phyloP scores from a whole-genome alignment of 1,140 invertebrate species.

The Lasaia peninsularis region DNA sequence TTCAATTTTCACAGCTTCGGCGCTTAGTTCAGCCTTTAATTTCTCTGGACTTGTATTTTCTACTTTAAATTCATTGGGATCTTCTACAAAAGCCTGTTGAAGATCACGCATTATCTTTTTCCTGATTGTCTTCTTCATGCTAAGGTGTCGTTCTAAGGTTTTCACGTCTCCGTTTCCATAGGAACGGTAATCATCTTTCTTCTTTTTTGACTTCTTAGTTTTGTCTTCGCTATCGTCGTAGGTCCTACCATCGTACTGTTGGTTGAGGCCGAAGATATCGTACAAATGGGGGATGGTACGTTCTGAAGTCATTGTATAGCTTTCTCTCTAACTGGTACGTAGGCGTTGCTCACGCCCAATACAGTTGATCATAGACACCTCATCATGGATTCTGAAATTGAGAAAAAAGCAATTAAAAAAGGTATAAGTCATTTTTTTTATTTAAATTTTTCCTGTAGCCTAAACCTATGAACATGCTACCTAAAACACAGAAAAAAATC shows the following conservation, averaged over 20 bases:
- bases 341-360: conserved; percentile 42
- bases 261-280: conserved; percentile 82
- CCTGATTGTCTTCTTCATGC: conserved; percentile 91
- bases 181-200: conserved; percentile 81
- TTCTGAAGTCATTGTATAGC: conserved; percentile 75
- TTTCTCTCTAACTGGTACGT: conserved; percentile 22
- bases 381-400: conserved; percentile 63
- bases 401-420: conserved; percentile 27
- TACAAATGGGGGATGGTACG: conserved; percentile 82
- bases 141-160: conserved; percentile 87
- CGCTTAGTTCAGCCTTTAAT: conserved; percentile 82
- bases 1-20: conserved; percentile 82
- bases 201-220: conserved; percentile 79
- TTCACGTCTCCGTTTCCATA: conserved; percentile 84
- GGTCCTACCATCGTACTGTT: conserved; percentile 57
- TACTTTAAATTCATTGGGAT: conserved; percentile 84
- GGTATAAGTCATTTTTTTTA: too few species aligned
- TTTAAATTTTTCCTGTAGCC: too few species aligned
- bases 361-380: conserved; percentile 54
- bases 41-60: conserved; percentile 83
- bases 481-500: too few species aligned
- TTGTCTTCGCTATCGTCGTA: conserved; percentile 75
- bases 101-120: conserved; percentile 92
- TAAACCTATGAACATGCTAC: too few species aligned
- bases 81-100: conserved; percentile 86